Evolutionary conservation across 2,113 vertebrate genomes (phyloP).

Genomic region (Hyperopisus bebe): DNA sequence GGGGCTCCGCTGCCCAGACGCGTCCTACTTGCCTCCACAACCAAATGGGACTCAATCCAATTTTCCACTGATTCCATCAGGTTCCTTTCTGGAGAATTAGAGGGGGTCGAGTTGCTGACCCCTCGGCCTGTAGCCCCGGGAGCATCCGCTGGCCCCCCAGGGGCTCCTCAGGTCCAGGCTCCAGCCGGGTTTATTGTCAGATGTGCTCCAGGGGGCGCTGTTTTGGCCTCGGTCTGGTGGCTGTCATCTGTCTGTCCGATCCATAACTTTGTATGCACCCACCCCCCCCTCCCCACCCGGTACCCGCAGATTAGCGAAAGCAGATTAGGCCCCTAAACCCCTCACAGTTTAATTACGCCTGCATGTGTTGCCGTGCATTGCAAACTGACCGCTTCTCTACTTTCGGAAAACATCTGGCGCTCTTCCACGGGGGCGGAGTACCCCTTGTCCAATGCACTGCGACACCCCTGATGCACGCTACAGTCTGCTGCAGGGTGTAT

Average conservation of each 20-base stretch:
- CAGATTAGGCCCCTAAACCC: slow-evolving; percentile 84
- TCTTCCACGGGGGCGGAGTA: not conserved
- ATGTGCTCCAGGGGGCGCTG: not conserved
- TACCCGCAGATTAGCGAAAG: slow-evolving; percentile 74
- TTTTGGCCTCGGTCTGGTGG: not conserved
- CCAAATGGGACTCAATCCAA: slow-evolving; percentile 74
- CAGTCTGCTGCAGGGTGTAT: not conserved
- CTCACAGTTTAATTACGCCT: slow-evolving; percentile 93
- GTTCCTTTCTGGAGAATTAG: slow-evolving; percentile 82
- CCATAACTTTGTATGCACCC: slow-evolving; percentile 1
- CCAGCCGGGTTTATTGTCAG: not conserved
- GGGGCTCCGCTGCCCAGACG: not conserved
- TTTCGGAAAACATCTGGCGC: slow-evolving; percentile 46
- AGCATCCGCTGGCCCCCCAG: not conserved
- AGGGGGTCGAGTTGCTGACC: slow-evolving; percentile 72
- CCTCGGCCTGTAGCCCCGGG: slow-evolving; percentile 37
- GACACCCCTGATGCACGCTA: not conserved
- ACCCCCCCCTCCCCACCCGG: not conserved
- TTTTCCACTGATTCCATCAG: slow-evolving; percentile 96
- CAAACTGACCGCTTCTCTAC: slow-evolving; percentile 65
- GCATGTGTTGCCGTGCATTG: slow-evolving; percentile 73
- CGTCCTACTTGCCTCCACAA: not conserved
- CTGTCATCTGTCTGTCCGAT: not conserved
- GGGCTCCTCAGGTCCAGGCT: not conserved
- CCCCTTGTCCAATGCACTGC: not conserved